Evolutionary conservation across 2,888 invertebrate species (phyloP), one percentile per base, ranked within the genome.

Genomic region (Smittia sp.): DNA sequence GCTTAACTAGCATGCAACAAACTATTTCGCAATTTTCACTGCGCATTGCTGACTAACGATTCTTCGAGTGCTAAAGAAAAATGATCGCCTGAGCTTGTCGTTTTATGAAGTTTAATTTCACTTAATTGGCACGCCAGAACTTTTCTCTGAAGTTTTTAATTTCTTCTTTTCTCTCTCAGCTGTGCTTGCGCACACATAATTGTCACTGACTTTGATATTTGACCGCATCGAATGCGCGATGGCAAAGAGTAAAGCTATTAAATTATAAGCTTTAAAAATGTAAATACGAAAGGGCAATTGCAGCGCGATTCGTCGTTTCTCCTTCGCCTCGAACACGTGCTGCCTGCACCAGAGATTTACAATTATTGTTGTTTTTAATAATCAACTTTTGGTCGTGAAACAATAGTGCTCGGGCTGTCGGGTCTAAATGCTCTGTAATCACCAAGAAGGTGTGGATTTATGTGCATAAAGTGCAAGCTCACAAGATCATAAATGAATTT

Each of bases 201-300:
- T 69, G 69, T 69, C 46, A 69, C 46, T 69, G 69, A 32, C 54
- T 69, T 69, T 69, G 69, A 69, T 69, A 69, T 69, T 69, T 69
- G 69, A 69, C 69, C 69, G 69, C 69, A 69, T n/a, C 25, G 69
- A 69, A 69, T 54, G 41, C n/a, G n/a, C 38, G 38, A 66, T 58
- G 58, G 3, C 58, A 18, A 58, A 22, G 58, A 58, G 58, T 58
- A 1, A 58, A 18, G 58, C 22, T 58, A 4, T 58, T 58, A 58
- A 58, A 58, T 58, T 58, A 58, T 58, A 58, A 58, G 58, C 58
- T 58, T 58, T 58, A 58, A 22, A 32, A 58, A 58, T 58, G 58
- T 58, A 58, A 58, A 58, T 58, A 58, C 22, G 22, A 58, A 22
- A 58, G 58, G 58, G 58, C 58, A 58, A 58, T 58, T 58, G 52